Base-by-base conservation (phyloP, 2,113 vertebrate genomes). In the Syngnathus floridae region DNA sequence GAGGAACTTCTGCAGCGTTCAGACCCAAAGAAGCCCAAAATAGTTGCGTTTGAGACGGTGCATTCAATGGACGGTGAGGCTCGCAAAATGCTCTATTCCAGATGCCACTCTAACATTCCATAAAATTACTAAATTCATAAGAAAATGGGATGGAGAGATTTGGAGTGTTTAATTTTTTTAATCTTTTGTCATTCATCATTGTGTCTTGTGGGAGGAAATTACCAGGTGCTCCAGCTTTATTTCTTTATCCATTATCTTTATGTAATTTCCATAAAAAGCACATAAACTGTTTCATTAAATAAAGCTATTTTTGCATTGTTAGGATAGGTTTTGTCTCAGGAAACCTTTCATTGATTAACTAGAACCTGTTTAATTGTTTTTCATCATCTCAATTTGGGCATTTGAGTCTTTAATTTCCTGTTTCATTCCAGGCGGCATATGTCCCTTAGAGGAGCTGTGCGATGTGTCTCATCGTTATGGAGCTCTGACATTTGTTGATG, bases 11-110 rank as follows among this genome's bases (percentile, higher is more conserved):
- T 97, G 64, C 79, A 87, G 45, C 83, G 84, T 45, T 90, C 93
- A 0, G 86, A 93, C 74, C 91, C 90, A 14, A 81, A 78, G 16
- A 91, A 78, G 0, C 95, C 95, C n/a, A 95, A 95, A 84, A 95
- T 97, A 55, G 95, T 97, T 57, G 95, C 95, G 0, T 96, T 97
- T 63, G 95, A 97, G 86, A 96, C 95, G 0, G 94, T 97, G 81
- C 95, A 97, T 81, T 97, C 95, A 16, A 97, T 97, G 95, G 93
- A 97, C 16, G 94, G 94, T 96, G 79, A 82, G 90, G 73, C 46
- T 7, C 11, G 36, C 7, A 0, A 70, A 21, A 38, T 41, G 4
- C 19, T 21, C 31, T 37, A n/a, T 58, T 57, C 2, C 14, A 35
- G 3, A 17, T 58, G 35, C 22, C 36, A 19, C 35, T 22, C 21